Evolutionary conservation across 2,888 invertebrate genomes (phyloP), one percentile per base, ranked within the genome.

Genomic region (Rhabditoides inermis): DNA sequence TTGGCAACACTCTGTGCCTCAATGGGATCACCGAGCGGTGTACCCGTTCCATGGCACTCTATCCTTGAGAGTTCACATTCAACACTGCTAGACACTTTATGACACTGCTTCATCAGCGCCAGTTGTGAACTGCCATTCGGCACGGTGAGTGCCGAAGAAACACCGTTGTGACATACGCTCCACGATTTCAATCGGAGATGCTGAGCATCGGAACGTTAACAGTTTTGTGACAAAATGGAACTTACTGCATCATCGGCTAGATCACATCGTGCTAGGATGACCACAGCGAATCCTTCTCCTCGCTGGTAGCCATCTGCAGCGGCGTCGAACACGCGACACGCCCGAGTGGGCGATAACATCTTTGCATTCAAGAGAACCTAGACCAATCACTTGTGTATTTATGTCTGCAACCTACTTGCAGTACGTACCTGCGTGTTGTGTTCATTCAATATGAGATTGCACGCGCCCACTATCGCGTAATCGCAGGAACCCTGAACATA

Each of bases 301-400:
- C 77, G 56, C 10, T 68, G 67, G 55, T 76, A 77, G 2, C 78
- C 77, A 52, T 77, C 65, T 1, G 77, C 77, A 18, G 59, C 52
- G 2, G 60, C 70, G 54, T 74, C 75, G 53, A 78, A 77, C 2
- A 72, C 60, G 47, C 69, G 69, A 59, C 76, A 60, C 53, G 18
- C 66, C 64, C 7, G 7, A 6, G 44, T 44, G 12, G 25, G 25
- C 15, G 40, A 39, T 12, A 39, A 20, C 40, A 39, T 39, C 2
- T 39, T 39, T n/a, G 40, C 40, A 18, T 2, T 39, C 7, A 15
- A 2, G 7, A 39, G 40, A 18, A 20, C 18, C n/a, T n/a, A n/a
- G n/a, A n/a, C n/a, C n/a, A n/a, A n/a, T n/a, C n/a, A n/a, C n/a
- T n/a, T n/a, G n/a, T n/a, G n/a, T n/a, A n/a, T n/a, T n/a, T n/a